Evolutionary conservation across 1,140 invertebrate species (phyloP).

Genomic region (Drosophila cardini): DNA sequence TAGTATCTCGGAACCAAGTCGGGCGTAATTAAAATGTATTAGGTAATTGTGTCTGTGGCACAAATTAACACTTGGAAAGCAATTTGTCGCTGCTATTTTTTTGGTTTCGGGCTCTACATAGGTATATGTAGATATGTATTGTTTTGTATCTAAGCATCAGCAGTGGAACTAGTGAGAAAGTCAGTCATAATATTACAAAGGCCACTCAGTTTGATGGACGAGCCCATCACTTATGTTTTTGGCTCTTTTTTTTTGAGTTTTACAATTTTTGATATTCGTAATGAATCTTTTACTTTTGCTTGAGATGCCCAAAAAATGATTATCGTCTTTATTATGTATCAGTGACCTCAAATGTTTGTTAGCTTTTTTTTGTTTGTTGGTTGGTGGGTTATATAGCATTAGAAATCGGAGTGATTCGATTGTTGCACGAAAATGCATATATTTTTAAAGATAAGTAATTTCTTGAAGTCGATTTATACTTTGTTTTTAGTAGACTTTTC

Average conservation of each 20-base stretch:
- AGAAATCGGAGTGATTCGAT: too few species aligned
- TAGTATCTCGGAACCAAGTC: constrained; percentile 43
- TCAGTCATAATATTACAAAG: constrained; percentile 14
- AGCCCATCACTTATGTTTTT: constrained; percentile 4
- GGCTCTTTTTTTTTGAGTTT: constrained; percentile 17
- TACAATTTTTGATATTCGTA: constrained; percentile 8
- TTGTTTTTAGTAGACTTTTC: too few species aligned
- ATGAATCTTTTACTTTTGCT: constrained; percentile 4
- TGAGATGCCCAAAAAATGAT: not conserved
- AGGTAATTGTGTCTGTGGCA: constrained; percentile 81
- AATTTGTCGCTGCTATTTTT: constrained; percentile 66
- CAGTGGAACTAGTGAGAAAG: constrained; percentile 33
- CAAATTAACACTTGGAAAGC: constrained; percentile 77
- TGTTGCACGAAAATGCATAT: too few species aligned
- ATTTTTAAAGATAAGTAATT: too few species aligned
- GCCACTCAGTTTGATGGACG: constrained; percentile 11
- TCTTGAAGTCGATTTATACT: too few species aligned
- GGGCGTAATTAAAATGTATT: constrained; percentile 77
- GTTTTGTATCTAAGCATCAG: constrained; percentile 19
- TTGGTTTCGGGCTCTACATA: constrained; percentile 49
- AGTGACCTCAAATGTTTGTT: constrained; percentile 4
- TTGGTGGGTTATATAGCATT: too few species aligned
- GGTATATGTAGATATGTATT: not conserved
- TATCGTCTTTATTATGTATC: not conserved
- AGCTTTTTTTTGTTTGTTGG: not conserved